Conservation (phyloP, 2,113 vertebrate genomes). For the Hypocryptadius cinnamomeus region DNA sequence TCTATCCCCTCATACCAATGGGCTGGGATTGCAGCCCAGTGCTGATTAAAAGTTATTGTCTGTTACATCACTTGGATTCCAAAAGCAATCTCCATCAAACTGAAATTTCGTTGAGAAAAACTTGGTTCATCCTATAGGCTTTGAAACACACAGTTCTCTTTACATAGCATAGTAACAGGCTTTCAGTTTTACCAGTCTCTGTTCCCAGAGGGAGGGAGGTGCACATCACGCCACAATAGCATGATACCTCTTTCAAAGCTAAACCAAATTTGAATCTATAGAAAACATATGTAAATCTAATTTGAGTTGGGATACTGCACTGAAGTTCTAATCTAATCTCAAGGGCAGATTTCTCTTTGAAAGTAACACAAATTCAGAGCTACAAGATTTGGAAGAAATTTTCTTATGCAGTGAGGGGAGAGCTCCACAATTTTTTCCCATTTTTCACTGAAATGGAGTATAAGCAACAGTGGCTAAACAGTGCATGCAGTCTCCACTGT, state of each 20-base stretch:
- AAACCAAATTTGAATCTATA: background rate
- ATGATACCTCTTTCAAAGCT: background rate
- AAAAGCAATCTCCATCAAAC: background rate
- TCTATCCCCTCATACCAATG: background rate
- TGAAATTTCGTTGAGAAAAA: background rate
- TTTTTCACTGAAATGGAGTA: constrained; percentile 22
- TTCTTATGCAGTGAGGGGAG: background rate
- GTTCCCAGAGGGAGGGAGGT: background rate
- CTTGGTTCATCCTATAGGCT: background rate
- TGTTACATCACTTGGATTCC: background rate
- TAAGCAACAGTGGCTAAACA: background rate
- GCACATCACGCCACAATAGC: background rate
- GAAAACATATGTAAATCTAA: background rate
- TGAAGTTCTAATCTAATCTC: background rate
- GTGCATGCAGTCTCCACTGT: background rate
- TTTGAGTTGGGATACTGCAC: background rate
- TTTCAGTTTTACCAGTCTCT: background rate
- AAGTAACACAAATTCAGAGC: constrained; percentile 19
- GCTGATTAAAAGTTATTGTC: background rate
- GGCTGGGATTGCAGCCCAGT: background rate
- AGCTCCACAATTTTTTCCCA: background rate
- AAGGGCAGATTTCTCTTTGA: constrained; percentile 2
- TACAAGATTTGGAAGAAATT: background rate
- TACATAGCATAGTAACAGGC: background rate
- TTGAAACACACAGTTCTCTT: background rate